Evolutionary conservation across 2,797 vertebrate genomes (phyloP), one percentile per base, ranked within the genome.

Genomic region (Hippoglossus hippoglossus): DNA sequence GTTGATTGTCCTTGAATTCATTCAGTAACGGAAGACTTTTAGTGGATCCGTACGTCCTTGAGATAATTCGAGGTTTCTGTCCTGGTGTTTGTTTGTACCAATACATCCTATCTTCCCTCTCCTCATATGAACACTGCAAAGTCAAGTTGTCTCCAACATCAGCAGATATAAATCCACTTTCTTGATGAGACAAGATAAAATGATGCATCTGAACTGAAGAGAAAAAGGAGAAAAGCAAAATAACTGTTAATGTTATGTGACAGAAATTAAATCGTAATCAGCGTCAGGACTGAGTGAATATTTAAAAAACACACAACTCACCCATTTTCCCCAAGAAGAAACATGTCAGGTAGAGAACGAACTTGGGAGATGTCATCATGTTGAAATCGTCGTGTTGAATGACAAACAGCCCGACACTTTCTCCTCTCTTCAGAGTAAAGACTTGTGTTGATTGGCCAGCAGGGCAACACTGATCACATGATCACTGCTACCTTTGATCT

Each of bases 81-180:
- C 73, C 69, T 9, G 46, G 25, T 36, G 21, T 36, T 31, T 70
- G 68, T 9, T 72, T 73, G 5, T 60, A 83, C 81, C 73, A 79
- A 44, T 24, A 64, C 10, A 63, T 34, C n/a, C n/a, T n/a, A n/a
- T n/a, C n/a, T 0, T 0, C 1, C 1, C 22, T 0, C 4, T 1
- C 2, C 12, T 55, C 8, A 26, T 3, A 59, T n/a, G 47, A 63
- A 36, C 72, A 80, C 3, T 15, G 12, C 2, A 75, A 80, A 28
- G 28, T 31, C 28, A 31, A 31, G 28, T 31, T 31, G 7, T 31
- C 28, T 31, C 28, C 28, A 31, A 2, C 28, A 39, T 51, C 5
- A 2, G 11, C 62, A 41, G 47, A 63, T 5, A 49, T 1, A 25
- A 71, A 63, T 25, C 22, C 12, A 22, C 18, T 13, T 5, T 39